Evolutionary conservation across 2,888 invertebrate genomes (phyloP).

Genomic region (Amiota mariae): DNA sequence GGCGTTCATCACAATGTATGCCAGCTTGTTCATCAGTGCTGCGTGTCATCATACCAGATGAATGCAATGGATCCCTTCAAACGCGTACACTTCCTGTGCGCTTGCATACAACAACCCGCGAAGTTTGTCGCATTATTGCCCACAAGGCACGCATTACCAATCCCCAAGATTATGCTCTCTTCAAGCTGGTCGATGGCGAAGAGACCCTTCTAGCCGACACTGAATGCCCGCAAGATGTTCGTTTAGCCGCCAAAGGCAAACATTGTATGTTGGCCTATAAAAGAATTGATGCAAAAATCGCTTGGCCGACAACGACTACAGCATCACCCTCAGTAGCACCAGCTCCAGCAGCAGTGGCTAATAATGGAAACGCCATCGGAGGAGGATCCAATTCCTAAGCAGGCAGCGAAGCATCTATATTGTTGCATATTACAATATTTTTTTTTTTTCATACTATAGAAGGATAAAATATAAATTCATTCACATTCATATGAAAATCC

Average conservation of each 20-base stretch:
- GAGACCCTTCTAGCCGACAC: slow-evolving; percentile 91
- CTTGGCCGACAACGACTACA: slow-evolving; percentile 83
- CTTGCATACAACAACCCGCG: slow-evolving; percentile 93
- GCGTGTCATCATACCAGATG: slow-evolving; percentile 94
- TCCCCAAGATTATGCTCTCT: slow-evolving; percentile 96
- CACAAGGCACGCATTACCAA: slow-evolving; percentile 96
- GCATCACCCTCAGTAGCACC: slow-evolving; percentile 40
- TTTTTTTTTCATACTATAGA: neutral
- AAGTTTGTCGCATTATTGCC: slow-evolving; percentile 94
- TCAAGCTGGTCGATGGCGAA: slow-evolving; percentile 91
- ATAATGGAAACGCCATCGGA: neutral
- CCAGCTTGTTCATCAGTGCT: slow-evolving; percentile 82
- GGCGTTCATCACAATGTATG: slow-evolving; percentile 76
- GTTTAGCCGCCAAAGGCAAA: slow-evolving; percentile 81
- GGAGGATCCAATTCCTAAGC: neutral
- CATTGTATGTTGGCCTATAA: slow-evolving; percentile 96
- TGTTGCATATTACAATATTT: neutral
- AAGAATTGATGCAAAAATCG: slow-evolving; percentile 95
- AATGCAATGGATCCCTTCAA: slow-evolving; percentile 91
- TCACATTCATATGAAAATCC: slow-evolving; percentile 15
- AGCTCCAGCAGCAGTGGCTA: slow-evolving; percentile 27
- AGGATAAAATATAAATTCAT: neutral
- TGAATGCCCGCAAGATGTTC: slow-evolving; percentile 92
- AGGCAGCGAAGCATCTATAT: neutral
- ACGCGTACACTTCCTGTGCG: slow-evolving; percentile 93